Evolutionary conservation across 2,113 vertebrate species (phyloP), one percentile per base, ranked within the genome.

Genomic region (Himantopus leucocephalus): DNA sequence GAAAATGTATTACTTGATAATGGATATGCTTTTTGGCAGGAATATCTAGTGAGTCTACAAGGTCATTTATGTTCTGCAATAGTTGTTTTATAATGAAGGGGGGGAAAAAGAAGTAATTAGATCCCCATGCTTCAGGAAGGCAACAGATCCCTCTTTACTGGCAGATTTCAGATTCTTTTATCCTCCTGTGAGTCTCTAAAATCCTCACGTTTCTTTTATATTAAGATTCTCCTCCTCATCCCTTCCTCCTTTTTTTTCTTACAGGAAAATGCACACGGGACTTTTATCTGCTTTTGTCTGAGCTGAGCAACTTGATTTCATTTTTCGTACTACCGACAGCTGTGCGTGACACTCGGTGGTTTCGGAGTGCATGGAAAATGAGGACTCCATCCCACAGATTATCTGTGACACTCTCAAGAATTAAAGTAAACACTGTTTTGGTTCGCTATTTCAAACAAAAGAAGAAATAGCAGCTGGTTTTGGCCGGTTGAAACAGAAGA

Each of bases 1-100:
- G 92, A 96, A 96, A 97, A 97, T 94, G 85, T 96, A 96, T 97
- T 97, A 83, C 82, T 96, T 97, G 97, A 94, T 95, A 97, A 97
- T 91, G 91, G 96, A 97, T 86, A 85, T 1, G 20, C 68, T 92
- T 95, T 96, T 94, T 97, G 96, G 96, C 94, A 97, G 82, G 55
- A 81, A 53, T 92, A 84, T 64, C 93, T 80, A 92, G 67, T 56
- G 82, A 92, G 74, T 92, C 93, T 93, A 95, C 85, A 90, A 93
- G 92, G 95, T 93, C 94, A 92, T 96, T 95, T 96, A 83, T 93
- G 90, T 95, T 91, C 94, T 94, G 90, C 60, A 90, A 88, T 94
- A 95, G 89, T 32, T 79, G 37, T 72, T 96, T 95, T 95, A 94
- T 95, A 96, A 96, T 17, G 55, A 92, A 93, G 35, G 37, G 41